Conservation (phyloP, 2,113 vertebrate species). For the Nesogale talazaci region DNA sequence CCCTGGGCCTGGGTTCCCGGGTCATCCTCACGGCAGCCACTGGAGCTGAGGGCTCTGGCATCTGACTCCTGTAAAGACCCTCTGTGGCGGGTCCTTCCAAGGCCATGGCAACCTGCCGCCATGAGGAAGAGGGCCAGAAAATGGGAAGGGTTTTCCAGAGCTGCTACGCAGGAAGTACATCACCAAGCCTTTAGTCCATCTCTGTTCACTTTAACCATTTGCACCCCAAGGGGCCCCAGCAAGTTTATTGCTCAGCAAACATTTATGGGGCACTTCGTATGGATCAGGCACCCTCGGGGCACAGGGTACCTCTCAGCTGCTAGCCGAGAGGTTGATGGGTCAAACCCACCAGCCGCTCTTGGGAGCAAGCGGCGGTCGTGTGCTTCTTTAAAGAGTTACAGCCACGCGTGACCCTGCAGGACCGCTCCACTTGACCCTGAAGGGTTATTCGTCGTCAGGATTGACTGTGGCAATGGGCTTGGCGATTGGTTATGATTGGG, state of each 20-base stretch:
- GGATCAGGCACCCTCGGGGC: neutral
- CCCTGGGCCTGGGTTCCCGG: too few species aligned
- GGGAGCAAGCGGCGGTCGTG: neutral
- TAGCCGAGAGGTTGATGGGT: neutral
- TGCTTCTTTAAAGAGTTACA: too few species aligned
- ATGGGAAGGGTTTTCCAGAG: neutral
- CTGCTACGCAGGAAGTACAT: neutral
- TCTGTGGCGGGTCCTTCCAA: too few species aligned
- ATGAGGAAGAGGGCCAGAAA: neutral
- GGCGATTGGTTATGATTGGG: neutral
- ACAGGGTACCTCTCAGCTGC: neutral
- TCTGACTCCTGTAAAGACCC: too few species aligned
- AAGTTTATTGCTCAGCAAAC: neutral
- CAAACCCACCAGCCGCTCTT: neutral
- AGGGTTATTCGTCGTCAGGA: neutral
- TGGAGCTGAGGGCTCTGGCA: too few species aligned
- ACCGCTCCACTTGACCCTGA: neutral
- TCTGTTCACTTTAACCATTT: neutral
- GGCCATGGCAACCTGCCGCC: too few species aligned
- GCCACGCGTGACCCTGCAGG: too few species aligned
- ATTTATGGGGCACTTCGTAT: neutral
- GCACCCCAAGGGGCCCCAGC: neutral
- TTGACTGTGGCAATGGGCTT: neutral
- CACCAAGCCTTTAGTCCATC: neutral
- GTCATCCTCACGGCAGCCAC: too few species aligned